These are phyloP conservation scores for Globodera rostochiensis DNA, from an alignment of 1,140 invertebrate species.

Conservation along the genomic window DNA sequence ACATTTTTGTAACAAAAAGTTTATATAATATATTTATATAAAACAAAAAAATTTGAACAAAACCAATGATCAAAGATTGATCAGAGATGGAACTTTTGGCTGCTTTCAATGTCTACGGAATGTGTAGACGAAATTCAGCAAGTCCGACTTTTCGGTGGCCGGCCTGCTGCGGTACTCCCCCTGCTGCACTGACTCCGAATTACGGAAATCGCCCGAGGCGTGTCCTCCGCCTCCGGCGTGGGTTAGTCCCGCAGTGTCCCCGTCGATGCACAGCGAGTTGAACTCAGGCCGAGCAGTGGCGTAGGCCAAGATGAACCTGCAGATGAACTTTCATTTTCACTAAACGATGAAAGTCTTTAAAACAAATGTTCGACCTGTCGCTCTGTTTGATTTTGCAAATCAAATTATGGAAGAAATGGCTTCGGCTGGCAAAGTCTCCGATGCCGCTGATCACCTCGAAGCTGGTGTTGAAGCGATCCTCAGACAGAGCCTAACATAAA, in stretches of 20 bases:
- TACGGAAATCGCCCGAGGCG: background rate
- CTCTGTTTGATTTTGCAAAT: conserved; percentile 51
- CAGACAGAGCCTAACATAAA: conserved; percentile 22
- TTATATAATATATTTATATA: background rate
- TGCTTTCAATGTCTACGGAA: background rate
- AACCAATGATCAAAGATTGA: background rate
- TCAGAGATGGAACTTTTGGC: background rate
- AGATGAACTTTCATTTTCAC: conserved; percentile 11
- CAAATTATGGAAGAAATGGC: conserved; percentile 45
- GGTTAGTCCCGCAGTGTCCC: background rate
- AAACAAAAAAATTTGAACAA: background rate
- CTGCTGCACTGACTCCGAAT: conserved; percentile 20
- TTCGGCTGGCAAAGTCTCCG: conserved; percentile 47
- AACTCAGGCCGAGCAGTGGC: conserved; percentile 40
- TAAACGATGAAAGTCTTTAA: background rate
- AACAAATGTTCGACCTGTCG: conserved; percentile 28
- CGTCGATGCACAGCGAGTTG: background rate
- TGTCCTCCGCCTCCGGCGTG: background rate
- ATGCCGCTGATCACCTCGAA: conserved; percentile 50
- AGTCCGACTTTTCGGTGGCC: background rate
- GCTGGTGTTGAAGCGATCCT: conserved; percentile 51
- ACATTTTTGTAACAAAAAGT: background rate
- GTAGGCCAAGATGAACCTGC: conserved; percentile 46
- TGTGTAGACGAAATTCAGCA: conserved; percentile 8
- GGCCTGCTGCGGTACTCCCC: background rate